Conservation (phyloP, 2,797 vertebrate genomes). For the Macropus fuliginosus region DNA sequence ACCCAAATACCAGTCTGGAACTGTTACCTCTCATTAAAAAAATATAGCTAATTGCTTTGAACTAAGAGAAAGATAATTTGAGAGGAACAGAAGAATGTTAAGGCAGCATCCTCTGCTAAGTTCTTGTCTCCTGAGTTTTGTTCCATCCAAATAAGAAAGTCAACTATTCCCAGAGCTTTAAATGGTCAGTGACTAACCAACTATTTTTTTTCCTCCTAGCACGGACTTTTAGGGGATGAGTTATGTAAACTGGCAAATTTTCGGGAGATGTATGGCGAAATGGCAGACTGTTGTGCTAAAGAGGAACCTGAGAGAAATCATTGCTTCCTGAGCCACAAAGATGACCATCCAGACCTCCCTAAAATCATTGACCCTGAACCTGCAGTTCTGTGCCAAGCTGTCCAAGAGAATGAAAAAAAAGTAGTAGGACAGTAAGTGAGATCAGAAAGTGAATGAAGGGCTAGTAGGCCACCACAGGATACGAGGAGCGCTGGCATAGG, state of each 20-base stretch:
- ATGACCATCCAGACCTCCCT: slow-evolving; percentile 53
- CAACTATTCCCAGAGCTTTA: not conserved
- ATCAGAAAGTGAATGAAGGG: not conserved
- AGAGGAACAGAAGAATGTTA: not conserved
- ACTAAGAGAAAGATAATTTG: not conserved
- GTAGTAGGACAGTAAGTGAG: slow-evolving; percentile 79
- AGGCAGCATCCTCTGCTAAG: not conserved
- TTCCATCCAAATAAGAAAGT: not conserved
- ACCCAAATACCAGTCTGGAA: not conserved
- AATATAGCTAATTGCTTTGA: not conserved
- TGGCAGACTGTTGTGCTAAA: slow-evolving; percentile 82
- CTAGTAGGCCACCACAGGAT: not conserved
- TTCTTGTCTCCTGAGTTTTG: not conserved
- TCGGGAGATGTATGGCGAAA: slow-evolving; percentile 26
- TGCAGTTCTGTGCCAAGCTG: slow-evolving; percentile 62
- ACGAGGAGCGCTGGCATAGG: not conserved
- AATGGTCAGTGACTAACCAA: not conserved
- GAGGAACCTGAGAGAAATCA: slow-evolving; percentile 73
- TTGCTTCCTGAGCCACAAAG: slow-evolving; percentile 81
- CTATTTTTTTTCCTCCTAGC: slow-evolving; percentile 60
- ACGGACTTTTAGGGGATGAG: slow-evolving; percentile 81
- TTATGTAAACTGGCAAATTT: slow-evolving; percentile 73
- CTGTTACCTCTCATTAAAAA: slow-evolving; percentile 10
- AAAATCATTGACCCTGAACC: slow-evolving; percentile 27
- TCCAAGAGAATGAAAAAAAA: slow-evolving; percentile 13